Conservation (phyloP, 2,888 invertebrate species). For the Eupeodes latifasciatus region DNA sequence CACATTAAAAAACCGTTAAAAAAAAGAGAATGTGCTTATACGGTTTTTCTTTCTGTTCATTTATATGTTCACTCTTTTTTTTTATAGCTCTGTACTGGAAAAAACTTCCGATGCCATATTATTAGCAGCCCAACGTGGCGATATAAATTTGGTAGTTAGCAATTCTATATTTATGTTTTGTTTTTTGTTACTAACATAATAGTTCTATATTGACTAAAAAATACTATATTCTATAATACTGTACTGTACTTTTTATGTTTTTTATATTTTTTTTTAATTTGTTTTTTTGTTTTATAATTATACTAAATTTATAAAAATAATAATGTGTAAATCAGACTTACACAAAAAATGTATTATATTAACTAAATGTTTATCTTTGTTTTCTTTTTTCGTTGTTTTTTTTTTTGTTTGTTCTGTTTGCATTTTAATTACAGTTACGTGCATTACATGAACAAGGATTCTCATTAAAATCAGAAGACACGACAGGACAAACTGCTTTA, state of each 20-base stretch:
- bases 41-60: conserved; percentile 62
- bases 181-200: neutral
- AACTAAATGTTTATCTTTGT: conserved; percentile 37
- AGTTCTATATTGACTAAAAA: too few species aligned
- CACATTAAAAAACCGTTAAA: neutral
- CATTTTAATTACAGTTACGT: conserved; percentile 87
- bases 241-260: neutral
- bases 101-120: conserved; percentile 92
- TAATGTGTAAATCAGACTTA: neutral
- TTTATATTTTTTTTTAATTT: neutral
- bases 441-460: conserved; percentile 93
- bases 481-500: conserved; percentile 94
- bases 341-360: conserved; percentile 11
- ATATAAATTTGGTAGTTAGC: conserved; percentile 88
- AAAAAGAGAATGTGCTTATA: conserved; percentile 66
- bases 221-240: neutral
- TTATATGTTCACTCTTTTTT: conserved; percentile 70
- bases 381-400: conserved; percentile 7
- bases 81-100: conserved; percentile 90
- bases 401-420: conserved; percentile 39
- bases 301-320: neutral
- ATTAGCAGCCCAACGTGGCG: conserved; percentile 93
- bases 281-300: conserved; percentile 9
- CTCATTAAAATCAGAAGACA: conserved; percentile 92
- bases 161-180: conserved; percentile 47